phyloP scores from a whole-genome alignment of 2,888 invertebrate genomes.

The Pachymerium ferrugineum region DNA sequence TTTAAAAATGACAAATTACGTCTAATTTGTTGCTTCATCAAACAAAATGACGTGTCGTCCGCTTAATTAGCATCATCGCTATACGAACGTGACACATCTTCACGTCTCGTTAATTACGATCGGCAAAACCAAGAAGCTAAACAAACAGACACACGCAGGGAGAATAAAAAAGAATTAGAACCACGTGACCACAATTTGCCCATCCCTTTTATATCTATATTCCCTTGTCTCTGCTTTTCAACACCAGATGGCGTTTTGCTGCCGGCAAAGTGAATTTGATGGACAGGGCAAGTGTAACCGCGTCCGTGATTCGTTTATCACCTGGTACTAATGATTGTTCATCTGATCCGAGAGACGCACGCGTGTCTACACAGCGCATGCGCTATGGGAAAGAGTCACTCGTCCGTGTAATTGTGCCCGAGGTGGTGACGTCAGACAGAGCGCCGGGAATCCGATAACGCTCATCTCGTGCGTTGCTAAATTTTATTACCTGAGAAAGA shows the following conservation, averaged over 20 bases:
- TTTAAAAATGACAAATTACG: neutral
- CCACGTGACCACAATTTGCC: neutral
- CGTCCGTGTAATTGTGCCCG: constrained; percentile 31
- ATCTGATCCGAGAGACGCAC: constrained; percentile 29
- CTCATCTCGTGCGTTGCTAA: constrained; percentile 30
- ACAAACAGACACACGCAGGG: neutral
- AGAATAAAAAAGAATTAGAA: neutral
- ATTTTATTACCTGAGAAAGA: constrained; percentile 32
- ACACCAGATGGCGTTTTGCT: constrained; percentile 20
- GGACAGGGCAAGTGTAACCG: constrained; percentile 30
- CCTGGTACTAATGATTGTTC: constrained; percentile 33
- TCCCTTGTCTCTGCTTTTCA: neutral
- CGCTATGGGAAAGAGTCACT: neutral
- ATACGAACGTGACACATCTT: neutral
- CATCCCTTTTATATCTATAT: neutral
- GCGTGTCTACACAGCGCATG: neutral
- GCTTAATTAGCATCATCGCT: neutral
- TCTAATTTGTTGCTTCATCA: neutral
- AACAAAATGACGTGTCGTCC: neutral
- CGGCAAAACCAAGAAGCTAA: no score
- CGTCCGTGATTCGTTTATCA: constrained; percentile 32
- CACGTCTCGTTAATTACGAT: constrained; percentile 1
- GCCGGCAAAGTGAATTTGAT: constrained; percentile 20
- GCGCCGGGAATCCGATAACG: constrained; percentile 32
- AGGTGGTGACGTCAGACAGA: constrained; percentile 29